Base-by-base conservation (phyloP, 2,113 vertebrate species). In the Dolichotis patagonum region DNA sequence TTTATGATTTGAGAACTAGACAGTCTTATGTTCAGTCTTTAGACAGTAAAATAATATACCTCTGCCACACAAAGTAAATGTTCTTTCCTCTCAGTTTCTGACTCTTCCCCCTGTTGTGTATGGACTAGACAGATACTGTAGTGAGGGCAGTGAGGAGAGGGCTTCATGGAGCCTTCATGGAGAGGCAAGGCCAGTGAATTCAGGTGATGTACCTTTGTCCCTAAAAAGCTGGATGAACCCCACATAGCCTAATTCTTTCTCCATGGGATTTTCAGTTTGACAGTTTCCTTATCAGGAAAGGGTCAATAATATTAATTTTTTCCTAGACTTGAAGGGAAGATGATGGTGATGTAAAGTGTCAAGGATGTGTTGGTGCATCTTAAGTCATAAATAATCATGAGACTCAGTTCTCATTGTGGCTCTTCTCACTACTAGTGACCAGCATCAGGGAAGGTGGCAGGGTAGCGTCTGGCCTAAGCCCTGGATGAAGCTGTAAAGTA, bases 311-410 rank as follows among this genome's bases (percentile, higher is more conserved):
- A 19, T 11, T 73, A 2, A 4, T 24, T 43, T 69, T n/a, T n/a
- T 81, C 35, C 28, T 41, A n/a, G 46, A 32, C 32, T 19, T 3
- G 7, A 63, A 5, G 26, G 5, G 7, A 32, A 43, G 89, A 65
- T 30, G 58, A 41, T 0, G 65, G 24, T 32, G 49, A 62, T 4
- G 16, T 28, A 2, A 30, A 2, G 67, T 9, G 41, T 5, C 26
- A 28, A 62, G 88, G 28, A 46, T 24, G 0, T 2, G 38, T 3
- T 1, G 5, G 63, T n/a, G n/a, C 2, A 2, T 43, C 0, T 0
- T 32, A 35, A 63, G 24, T 13, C 9, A 63, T 58, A 7, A 17
- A 5, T 12, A 38, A 16, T 49, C 0, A 2, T 7, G 60, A 46
- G 58, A 7, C 14, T 4, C 13, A 0, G 17, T 12, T n/a, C 20